These are phyloP conservation scores for Steinernema carpocapsae DNA, from an alignment of 2,888 invertebrate species.

Conservation along the genomic window DNA sequence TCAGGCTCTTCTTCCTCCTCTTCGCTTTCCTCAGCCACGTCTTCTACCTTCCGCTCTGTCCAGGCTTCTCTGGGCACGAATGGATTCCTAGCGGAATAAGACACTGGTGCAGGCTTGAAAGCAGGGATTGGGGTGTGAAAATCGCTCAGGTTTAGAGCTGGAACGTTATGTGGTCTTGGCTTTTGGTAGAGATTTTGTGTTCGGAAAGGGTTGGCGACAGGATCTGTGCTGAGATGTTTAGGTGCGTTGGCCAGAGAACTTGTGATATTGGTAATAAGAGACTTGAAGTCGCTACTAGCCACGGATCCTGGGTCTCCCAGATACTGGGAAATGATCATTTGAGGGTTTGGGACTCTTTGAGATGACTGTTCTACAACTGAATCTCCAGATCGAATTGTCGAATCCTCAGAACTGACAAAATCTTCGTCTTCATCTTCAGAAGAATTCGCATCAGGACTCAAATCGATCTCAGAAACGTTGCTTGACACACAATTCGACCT, in stretches of 20 bases:
- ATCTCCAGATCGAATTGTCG: constrained; percentile 2
- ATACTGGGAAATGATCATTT: constrained; percentile 30
- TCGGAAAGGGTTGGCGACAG: constrained; percentile 42
- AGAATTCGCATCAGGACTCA: not conserved
- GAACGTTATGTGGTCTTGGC: constrained; percentile 1
- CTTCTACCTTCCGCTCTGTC: not conserved
- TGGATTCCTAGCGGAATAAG: constrained; percentile 6
- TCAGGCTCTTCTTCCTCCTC: not conserved
- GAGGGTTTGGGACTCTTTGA: not conserved
- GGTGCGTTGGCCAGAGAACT: constrained; percentile 16
- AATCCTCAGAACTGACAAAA: not conserved
- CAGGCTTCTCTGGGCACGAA: constrained; percentile 15
- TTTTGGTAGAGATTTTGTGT: constrained; percentile 33
- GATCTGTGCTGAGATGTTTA: constrained; percentile 35
- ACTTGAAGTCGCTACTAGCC: constrained; percentile 36
- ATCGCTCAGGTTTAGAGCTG: constrained; percentile 1
- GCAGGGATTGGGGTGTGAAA: not conserved
- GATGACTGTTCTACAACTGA: not conserved
- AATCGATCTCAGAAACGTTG: constrained; percentile 10
- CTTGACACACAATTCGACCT: not conserved
- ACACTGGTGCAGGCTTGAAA: not conserved
- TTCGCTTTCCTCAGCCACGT: not conserved
- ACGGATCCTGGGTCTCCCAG: constrained; percentile 38
- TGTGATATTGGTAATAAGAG: constrained; percentile 37
- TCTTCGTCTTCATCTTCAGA: not conserved